Evolutionary conservation across 2,797 vertebrate species (phyloP).

Genomic region (Euphonia xanthogaster): DNA sequence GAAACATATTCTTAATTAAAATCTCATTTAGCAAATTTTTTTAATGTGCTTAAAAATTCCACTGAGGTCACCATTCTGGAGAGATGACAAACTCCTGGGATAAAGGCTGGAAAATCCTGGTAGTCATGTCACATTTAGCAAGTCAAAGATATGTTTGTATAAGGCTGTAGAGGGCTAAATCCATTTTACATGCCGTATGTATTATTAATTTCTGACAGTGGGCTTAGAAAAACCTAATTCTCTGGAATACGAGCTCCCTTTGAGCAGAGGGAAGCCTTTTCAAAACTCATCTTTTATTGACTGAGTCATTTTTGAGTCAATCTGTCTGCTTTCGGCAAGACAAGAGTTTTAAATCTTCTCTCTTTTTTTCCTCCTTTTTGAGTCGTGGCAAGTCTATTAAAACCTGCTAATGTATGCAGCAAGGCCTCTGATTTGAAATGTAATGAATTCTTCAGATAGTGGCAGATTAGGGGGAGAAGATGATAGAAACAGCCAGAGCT

Average conservation of each 20-base stretch:
- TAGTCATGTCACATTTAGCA: constrained; percentile 62
- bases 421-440: constrained; percentile 55
- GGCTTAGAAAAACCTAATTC: constrained; percentile 71
- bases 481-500: constrained; percentile 4
- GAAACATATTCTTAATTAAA: constrained; percentile 13
- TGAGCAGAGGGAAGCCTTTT: constrained; percentile 66
- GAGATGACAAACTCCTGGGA: constrained; percentile 50
- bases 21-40: background rate
- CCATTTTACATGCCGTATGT: constrained; percentile 58
- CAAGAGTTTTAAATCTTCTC: constrained; percentile 75
- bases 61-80: constrained; percentile 50
- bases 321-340: constrained; percentile 78
- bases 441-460: constrained; percentile 72
- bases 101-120: constrained; percentile 55
- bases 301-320: constrained; percentile 75
- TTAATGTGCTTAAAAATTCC: constrained; percentile 17
- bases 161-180: constrained; percentile 63
- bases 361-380: constrained; percentile 58
- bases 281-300: constrained; percentile 80
- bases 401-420: constrained; percentile 66
- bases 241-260: constrained; percentile 66
- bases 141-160: constrained; percentile 68
- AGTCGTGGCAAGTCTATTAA: constrained; percentile 73
- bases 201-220: constrained; percentile 72
- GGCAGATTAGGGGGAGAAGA: constrained; percentile 51